Evolutionary conservation across 2,113 vertebrate genomes (phyloP).

Genomic region (Sphaerodactylus townsendi): DNA sequence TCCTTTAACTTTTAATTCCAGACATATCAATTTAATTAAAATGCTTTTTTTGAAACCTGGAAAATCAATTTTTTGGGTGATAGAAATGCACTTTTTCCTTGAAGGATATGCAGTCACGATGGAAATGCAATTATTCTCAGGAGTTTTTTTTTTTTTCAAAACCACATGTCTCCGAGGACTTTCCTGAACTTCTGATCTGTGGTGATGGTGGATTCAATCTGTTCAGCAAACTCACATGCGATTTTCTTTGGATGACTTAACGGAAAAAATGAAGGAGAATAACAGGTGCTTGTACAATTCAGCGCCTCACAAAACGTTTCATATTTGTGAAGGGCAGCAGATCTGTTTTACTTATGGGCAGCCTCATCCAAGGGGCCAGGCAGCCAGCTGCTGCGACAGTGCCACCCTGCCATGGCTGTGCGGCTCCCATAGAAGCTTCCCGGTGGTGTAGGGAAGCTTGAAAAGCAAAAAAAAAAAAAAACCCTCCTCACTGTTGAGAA

Average conservation of each 20-base stretch:
- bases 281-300: background rate
- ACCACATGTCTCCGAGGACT: conserved; percentile 46
- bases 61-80: conserved; percentile 52
- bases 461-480: no score
- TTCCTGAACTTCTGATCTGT: conserved; percentile 26
- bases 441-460: no score
- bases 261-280: background rate
- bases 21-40: conserved; percentile 40
- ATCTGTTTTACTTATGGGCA: background rate
- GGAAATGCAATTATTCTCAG: conserved; percentile 61
- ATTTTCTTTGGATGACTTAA: background rate
- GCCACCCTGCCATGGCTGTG: no score
- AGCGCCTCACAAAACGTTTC: no score
- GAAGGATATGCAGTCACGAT: conserved; percentile 54
- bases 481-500: no score
- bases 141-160: conserved; percentile 26
- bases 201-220: background rate
- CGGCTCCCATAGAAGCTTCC: no score
- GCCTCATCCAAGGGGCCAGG: no score
- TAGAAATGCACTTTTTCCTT: conserved; percentile 62
- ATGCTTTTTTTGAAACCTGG: conserved; percentile 61
- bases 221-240: background rate
- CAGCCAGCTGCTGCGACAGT: no score
- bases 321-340: background rate
- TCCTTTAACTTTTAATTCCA: conserved; percentile 38